phyloP scores from a whole-genome alignment of 2,797 vertebrate genomes.

The Notolepis coatsorum region DNA sequence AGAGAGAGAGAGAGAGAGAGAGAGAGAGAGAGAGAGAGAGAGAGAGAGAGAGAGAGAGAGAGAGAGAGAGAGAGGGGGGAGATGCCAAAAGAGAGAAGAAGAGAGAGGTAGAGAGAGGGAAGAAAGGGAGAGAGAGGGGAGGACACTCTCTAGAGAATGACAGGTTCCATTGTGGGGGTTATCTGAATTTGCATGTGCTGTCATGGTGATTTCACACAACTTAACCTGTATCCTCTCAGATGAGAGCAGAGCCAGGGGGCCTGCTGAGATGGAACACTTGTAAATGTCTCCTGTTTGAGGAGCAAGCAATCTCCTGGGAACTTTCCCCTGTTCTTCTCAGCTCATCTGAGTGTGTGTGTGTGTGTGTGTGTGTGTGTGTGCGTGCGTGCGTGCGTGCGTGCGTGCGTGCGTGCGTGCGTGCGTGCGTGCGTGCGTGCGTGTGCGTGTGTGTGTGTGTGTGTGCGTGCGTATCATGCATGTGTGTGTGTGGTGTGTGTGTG shows the following conservation, averaged over 20 bases:
- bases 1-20: not conserved
- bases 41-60: slow-evolving; percentile 15
- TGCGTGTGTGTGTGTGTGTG: slow-evolving; percentile 14
- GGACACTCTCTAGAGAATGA: slow-evolving; percentile 47
- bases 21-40: not conserved
- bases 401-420: not conserved
- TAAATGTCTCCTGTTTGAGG: slow-evolving; percentile 69
- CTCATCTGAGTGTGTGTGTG: not conserved
- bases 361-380: not conserved
- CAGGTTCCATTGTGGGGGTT: slow-evolving; percentile 64
- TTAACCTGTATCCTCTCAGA: slow-evolving; percentile 72
- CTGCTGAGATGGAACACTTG: slow-evolving; percentile 75
- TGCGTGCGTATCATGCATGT: not conserved
- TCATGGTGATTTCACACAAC: slow-evolving; percentile 78
- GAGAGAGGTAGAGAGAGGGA: not conserved
- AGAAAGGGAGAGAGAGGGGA: not conserved
- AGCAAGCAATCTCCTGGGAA: slow-evolving; percentile 60
- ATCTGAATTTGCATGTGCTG: slow-evolving; percentile 74
- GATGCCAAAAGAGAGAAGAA: not conserved
- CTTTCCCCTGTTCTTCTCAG: too few species aligned
- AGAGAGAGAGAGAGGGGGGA: not conserved
- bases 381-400: not conserved
- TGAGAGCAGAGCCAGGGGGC: slow-evolving; percentile 32
- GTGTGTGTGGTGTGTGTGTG: not conserved
- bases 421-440: not conserved